Evolutionary conservation across 2,113 vertebrate species (phyloP).

Genomic region (Bambusicola thoracicus): DNA sequence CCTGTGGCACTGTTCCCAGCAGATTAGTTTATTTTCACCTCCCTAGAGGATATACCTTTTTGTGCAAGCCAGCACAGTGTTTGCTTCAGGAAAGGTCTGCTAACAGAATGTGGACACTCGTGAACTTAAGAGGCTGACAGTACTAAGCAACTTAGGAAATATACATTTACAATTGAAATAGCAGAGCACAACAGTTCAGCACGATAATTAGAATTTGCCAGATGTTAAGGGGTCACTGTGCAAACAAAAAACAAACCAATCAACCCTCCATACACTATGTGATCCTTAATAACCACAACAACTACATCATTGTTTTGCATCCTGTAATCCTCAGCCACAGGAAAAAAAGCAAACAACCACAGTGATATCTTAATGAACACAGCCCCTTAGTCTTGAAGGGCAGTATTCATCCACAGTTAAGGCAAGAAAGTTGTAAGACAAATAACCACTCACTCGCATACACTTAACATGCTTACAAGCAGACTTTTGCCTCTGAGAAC

Average conservation of each 20-base stretch:
- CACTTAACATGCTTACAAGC: neutral
- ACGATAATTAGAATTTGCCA: neutral
- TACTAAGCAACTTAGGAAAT: neutral
- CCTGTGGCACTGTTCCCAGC: neutral
- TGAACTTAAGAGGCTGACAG: neutral
- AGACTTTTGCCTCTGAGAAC: neutral
- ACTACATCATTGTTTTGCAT: neutral
- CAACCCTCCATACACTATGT: neutral
- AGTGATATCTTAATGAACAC: neutral
- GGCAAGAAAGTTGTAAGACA: neutral
- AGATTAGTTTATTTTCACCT: constrained; percentile 12
- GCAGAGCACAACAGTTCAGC: neutral
- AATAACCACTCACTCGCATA: neutral
- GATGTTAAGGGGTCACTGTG: neutral
- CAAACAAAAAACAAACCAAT: neutral
- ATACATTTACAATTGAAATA: neutral
- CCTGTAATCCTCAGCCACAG: neutral
- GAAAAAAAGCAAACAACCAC: neutral
- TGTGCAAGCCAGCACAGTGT: neutral
- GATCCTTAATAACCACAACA: neutral
- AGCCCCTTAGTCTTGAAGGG: accelerated
- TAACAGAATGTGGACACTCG: neutral
- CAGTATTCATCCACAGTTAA: neutral
- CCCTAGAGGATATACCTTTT: neutral
- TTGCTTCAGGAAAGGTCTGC: neutral